Evolutionary conservation across 2,888 invertebrate species (phyloP), one percentile per base, ranked within the genome.

Genomic region (Lithosia quadra): DNA sequence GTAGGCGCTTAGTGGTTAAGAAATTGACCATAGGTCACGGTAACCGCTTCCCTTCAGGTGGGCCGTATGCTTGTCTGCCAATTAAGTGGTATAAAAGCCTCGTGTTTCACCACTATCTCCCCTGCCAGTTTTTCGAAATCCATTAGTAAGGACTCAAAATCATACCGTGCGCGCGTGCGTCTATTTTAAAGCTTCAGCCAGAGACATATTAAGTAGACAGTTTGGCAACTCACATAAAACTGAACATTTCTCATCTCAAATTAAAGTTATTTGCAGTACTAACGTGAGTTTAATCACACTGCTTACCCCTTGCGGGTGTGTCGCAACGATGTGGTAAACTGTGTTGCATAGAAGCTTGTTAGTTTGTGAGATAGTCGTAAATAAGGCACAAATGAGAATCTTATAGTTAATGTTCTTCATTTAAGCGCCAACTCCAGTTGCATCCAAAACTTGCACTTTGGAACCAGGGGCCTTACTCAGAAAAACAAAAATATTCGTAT

Each of bases 151-250:
- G 67, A 69, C 22, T 49, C 65, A 79, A 81, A 69, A 77, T 75
- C 18, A 57, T 60, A 49, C 62, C 63, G 55, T 72, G 68, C 61
- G 72, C 78, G 61, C 63, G 55, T 72, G 68, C 61, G 72, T 79
- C 78, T 78, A 81, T 80, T 82, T 84, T 78, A 79, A 76, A 73
- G 79, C 67, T 75, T 73, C 64, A 63, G 68, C 63, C 64, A 72
- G 77, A 80, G 82, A 84, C 78, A 71, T 65, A 70, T 65, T n/a
- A 68, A 59, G 69, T 72, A 64, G 43, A 33, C 22, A 79, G 24
- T 53, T 28, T 34, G 36, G 34, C 11, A 67, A 81, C 68, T 76
- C 15, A 79, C 69, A 69, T 34, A 59, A 36, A 82, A 79, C 84
- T 80, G 63, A 65, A 59, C 62, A n/a, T 61, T 49, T 66, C 36